Base-by-base conservation (phyloP, 2,113 vertebrate species). In the Passer domesticus region DNA sequence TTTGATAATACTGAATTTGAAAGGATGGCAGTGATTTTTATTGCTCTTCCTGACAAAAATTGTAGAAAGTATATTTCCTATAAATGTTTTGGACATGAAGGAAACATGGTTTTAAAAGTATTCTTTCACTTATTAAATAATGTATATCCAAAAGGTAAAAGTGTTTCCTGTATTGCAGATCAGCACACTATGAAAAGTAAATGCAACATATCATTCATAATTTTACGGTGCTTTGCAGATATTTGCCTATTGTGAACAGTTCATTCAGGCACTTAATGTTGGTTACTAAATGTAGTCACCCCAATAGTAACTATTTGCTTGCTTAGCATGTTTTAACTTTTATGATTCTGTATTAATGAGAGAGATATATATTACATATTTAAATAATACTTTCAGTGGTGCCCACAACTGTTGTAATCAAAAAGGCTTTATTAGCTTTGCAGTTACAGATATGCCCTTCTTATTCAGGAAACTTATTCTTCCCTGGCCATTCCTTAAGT, bases 191-290 rank as follows among this genome's bases (percentile, higher is more conserved):
- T 85, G 60, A 88, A 79, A 91, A 86, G 53, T 87, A 82, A 91
- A 50, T 43, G 35, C 69, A 91, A 85, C 85, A 74, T 92, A 92
- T 94, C 87, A 39, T 67, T 74, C 55, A 53, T 76, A 24, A 82
- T 66, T 79, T 79, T 78, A 91, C 39, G 95, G 86, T 96, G 96
- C 88, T 95, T 95, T 70, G 59, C 97, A 87, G 73, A 69, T 74
- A 52, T 60, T 80, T 72, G 78, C 80, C 84, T 92, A 53, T 93
- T 84, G 72, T 93, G 92, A 92, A 76, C 64, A 74, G 82, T 94
- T 89, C 35, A 41, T 92, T 78, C 78, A 43, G 86, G 55, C 94
- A 83, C 55, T 96, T 95, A 66, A 46, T 47, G 56, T 44, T 81
- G 80, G 19, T 64, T 83, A 89, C 62, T 89, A 78, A 86, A 75